phyloP scores from a whole-genome alignment of 2,113 vertebrate genomes.

The Festucalex cinctus region DNA sequence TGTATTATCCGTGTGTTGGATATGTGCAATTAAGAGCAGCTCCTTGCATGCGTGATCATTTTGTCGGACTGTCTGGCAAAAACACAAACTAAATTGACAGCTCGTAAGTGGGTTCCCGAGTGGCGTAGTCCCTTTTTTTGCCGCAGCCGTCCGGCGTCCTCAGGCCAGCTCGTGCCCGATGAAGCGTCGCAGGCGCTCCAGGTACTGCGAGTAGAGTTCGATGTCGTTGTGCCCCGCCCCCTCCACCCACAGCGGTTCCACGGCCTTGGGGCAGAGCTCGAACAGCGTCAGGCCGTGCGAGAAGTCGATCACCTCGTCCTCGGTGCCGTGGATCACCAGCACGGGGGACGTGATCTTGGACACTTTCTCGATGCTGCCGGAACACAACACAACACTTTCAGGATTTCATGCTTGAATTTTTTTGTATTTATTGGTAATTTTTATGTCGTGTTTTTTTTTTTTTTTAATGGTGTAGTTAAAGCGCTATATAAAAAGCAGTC shows the following conservation, averaged over 20 bases:
- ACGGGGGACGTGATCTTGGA: conserved; percentile 95
- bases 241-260: conserved; percentile 98
- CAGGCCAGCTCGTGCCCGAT: conserved; percentile 87
- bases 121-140: not conserved
- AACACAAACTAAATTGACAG: not conserved
- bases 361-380: conserved; percentile 90
- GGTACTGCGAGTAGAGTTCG: conserved; percentile 96
- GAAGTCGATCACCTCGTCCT: conserved; percentile 98
- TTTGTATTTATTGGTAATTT: not conserved
- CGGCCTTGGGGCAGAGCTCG: conserved; percentile 93
- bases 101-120: not conserved
- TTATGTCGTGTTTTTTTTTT: too few species aligned
- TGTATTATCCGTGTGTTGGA: too few species aligned
- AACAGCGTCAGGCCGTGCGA: conserved; percentile 93
- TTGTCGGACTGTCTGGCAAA: not conserved
- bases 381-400: not conserved
- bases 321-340: conserved; percentile 96
- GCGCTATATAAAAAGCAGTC: too few species aligned
- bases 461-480: too few species aligned
- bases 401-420: not conserved
- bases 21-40: too few species aligned
- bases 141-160: not conserved
- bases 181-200: conserved; percentile 93
- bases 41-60: not conserved
- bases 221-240: conserved; percentile 97